Percentiles rank a stretch among this genome's conserved stretches.
phyloP scores from a whole-genome alignment of 2,113 vertebrate genomes.

The Marmota monax region DNA sequence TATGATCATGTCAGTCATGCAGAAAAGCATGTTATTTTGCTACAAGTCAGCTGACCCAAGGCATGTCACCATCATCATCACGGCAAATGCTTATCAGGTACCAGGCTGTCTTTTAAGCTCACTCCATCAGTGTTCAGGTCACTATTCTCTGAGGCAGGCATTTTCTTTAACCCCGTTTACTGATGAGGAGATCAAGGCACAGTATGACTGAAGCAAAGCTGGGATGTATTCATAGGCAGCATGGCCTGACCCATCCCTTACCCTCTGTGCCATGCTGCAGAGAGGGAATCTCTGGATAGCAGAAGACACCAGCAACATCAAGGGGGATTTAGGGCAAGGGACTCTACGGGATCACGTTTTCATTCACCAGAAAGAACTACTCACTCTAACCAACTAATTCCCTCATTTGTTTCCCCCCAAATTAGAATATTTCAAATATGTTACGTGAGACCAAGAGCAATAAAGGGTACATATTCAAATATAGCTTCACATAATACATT shows the following conservation, averaged over 20 bases:
- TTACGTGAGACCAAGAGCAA: not conserved
- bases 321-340: not conserved
- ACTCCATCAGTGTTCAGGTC: not conserved
- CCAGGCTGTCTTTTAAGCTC: not conserved
- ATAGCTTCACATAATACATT: not conserved
- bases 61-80: rapidly evolving
- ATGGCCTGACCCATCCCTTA: not conserved
- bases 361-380: not conserved
- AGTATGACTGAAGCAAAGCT: rapidly evolving
- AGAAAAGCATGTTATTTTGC: not conserved
- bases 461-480: not conserved
- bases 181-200: not conserved
- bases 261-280: rapidly evolving
- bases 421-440: not conserved
- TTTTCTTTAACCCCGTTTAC: no score
- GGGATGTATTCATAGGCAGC: rapidly evolving
- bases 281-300: not conserved
- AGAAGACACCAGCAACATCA: not conserved
- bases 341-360: not conserved
- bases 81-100: rapidly evolving
- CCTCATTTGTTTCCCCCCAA: not conserved
- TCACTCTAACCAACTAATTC: not conserved
- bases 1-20: rapidly evolving
- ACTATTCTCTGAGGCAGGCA: not conserved
- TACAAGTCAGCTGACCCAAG: not conserved